Evolutionary conservation across 2,797 vertebrate species (phyloP), one percentile per base, ranked within the genome.

Genomic region (Poeciliopsis infans): DNA sequence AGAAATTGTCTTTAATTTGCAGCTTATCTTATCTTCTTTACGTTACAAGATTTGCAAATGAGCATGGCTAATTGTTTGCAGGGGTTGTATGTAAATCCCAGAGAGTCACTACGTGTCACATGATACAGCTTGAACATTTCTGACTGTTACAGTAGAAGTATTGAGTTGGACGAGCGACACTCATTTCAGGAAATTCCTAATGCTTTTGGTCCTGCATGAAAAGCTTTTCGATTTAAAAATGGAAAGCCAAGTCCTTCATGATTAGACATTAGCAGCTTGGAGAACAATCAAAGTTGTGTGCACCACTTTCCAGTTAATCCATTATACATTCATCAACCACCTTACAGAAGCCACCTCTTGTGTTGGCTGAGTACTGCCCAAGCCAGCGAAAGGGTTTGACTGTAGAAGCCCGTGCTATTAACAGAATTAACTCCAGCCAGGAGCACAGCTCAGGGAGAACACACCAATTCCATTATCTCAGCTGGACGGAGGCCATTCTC

Each of bases 381-480:
- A 87, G 86, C 88, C 82, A 84, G 77, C 39, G 73, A 86, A 88
- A 78, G 79, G 85, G 79, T 89, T 89, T 86, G 91, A 92, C 90
- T 84, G 88, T 81, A 87, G 94, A 93, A 90, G 92, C 90, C 89
- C 79, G 86, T 90, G 94, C 95, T 95, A 96, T 95, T 96, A 96
- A 95, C 94, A 91, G 94, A 96, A 96, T 96, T 96, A 96, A 95
- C 92, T 96, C 93, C 94, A 92, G 93, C 95, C 92, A 95, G 94
- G 91, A 95, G 92, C 89, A 81, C 91, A 88, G 93, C 94, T 94
- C 90, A 82, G 94, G 91, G 94, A 95, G 91, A 95, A 96, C 95
- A 96, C 92, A 94, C 94, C 95, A 95, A 96, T 96, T 96, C 95
- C 95, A 96, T 96, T 96, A 96, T 96, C 95, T 93, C 94, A 92